Evolutionary conservation across 2,113 vertebrate genomes (phyloP).

Genomic region (Cynocephalus volans): DNA sequence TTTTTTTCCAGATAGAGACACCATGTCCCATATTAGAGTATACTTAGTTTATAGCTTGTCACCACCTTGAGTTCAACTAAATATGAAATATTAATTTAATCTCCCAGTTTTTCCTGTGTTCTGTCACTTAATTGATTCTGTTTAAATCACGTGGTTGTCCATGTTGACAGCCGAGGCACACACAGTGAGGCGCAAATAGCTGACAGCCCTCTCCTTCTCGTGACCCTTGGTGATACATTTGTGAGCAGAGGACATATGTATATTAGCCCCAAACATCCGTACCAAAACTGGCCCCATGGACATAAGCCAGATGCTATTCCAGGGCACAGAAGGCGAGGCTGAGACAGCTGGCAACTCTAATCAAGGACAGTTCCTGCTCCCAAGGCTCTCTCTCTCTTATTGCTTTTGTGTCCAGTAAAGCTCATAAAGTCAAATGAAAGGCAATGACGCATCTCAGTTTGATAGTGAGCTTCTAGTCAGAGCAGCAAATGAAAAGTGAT

Average conservation of each 20-base stretch:
- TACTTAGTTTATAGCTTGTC: neutral
- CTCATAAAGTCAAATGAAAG: conserved; percentile 64
- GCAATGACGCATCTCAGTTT: neutral
- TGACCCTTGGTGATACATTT: neutral
- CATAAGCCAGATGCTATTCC: conserved; percentile 42
- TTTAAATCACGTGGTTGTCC: neutral
- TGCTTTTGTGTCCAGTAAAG: conserved; percentile 29
- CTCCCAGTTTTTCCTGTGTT: neutral
- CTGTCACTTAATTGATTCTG: neutral
- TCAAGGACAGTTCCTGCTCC: conserved; percentile 24
- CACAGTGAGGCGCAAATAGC: neutral
- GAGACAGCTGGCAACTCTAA: conserved; percentile 44
- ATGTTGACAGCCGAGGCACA: neutral
- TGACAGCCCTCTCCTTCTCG: neutral
- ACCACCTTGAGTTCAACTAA: neutral
- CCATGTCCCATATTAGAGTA: neutral
- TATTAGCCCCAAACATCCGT: neutral
- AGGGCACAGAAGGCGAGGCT: conserved; percentile 33
- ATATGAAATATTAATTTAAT: neutral
- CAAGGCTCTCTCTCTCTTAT: conserved; percentile 11
- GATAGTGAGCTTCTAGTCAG: neutral
- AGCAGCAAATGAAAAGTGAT: neutral
- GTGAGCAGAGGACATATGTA: neutral
- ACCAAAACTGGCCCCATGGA: neutral
- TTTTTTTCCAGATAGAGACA: neutral